Evolutionary conservation across 2,888 invertebrate genomes (phyloP).

Genomic region (Mesorhabditis belari): DNA sequence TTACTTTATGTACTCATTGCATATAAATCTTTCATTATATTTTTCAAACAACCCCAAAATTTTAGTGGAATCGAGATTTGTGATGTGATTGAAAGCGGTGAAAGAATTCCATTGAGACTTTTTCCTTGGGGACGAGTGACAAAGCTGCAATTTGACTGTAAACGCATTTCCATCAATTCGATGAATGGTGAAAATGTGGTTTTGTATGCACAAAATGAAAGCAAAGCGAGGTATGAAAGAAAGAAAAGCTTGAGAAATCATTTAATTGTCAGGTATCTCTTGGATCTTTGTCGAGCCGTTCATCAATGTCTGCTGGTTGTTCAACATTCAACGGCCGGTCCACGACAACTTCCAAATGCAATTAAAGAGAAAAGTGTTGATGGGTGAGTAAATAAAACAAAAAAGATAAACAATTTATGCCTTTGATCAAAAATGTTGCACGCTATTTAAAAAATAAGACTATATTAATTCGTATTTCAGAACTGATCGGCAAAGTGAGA

Average conservation of each 20-base stretch:
- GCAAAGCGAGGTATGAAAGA: conserved; percentile 76
- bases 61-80: conserved; percentile 39
- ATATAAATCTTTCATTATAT: too few relatives aligned
- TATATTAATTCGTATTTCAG: background rate
- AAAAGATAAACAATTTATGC: too few relatives aligned
- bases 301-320: conserved; percentile 79
- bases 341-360: conserved; percentile 21
- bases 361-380: conserved; percentile 31
- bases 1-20: too few relatives aligned
- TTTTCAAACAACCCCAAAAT: background rate
- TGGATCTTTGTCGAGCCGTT: conserved; percentile 79
- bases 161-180: conserved; percentile 83
- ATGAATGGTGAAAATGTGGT: conserved; percentile 64
- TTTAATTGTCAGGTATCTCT: conserved; percentile 64
- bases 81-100: conserved; percentile 53
- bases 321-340: conserved; percentile 23
- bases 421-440: too few relatives aligned
- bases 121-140: conserved; percentile 93
- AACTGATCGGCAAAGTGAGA: background rate
- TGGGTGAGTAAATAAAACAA: too few relatives aligned
- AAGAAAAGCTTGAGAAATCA: background rate
- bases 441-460: background rate
- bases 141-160: conserved; percentile 85
- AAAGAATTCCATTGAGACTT: conserved; percentile 63
- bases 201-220: conserved; percentile 82